phyloP scores from a whole-genome alignment of 2,113 vertebrate genomes.

The Nanger granti region DNA sequence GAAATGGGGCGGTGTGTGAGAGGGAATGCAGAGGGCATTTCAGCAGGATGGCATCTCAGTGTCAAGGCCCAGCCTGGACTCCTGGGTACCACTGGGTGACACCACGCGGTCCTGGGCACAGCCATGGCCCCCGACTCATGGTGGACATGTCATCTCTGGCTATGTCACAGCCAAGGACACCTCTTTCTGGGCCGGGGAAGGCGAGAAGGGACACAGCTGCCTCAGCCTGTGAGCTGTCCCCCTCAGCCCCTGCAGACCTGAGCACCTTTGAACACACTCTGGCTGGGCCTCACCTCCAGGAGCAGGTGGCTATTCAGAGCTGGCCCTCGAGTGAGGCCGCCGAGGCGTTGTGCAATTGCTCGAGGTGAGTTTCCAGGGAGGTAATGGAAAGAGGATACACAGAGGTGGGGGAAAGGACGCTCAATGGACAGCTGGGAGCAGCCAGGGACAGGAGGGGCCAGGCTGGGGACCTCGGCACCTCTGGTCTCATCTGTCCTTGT shows the following conservation, averaged over 20 bases:
- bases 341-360: fast-evolving
- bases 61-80: neutral
- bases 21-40: neutral
- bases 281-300: neutral
- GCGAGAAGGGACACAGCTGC: fast-evolving
- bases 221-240: neutral
- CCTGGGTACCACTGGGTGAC: neutral
- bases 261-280: neutral
- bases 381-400: neutral
- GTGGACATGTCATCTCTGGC: neutral
- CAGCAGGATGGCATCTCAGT: neutral
- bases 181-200: neutral
- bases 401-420: fast-evolving
- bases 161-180: neutral
- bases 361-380: neutral
- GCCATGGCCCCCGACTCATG: neutral
- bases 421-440: fast-evolving
- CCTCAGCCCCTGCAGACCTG: neutral
- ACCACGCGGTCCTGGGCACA: fast-evolving
- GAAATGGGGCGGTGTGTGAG: neutral
- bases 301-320: neutral
- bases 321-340: neutral
- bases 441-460: neutral
- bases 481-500: no score
- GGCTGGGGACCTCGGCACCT: fast-evolving